phyloP scores from a whole-genome alignment of 2,888 invertebrate species.

The Tortricodes alternella region DNA sequence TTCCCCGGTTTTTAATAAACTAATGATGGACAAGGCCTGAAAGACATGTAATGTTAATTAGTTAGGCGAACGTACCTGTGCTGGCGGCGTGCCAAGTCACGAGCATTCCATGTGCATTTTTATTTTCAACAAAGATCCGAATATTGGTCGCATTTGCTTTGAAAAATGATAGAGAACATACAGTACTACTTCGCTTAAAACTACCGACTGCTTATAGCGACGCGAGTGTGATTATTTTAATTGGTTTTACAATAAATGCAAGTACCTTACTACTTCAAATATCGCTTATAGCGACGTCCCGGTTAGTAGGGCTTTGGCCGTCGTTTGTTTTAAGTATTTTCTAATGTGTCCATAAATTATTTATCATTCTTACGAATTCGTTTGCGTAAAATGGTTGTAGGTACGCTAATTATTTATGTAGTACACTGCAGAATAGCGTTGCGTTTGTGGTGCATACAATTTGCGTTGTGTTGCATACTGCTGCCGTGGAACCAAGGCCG shows the following conservation, averaged over 20 bases:
- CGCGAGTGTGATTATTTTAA: no score
- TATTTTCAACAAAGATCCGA: slow-evolving; percentile 7
- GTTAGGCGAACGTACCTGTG: slow-evolving; percentile 2
- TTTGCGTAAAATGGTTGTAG: slow-evolving; percentile 4
- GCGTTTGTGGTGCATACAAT: slow-evolving; percentile 48
- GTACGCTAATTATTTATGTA: not conserved
- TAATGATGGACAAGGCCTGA: slow-evolving; percentile 6
- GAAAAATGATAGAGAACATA: not conserved
- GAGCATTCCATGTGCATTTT: no score
- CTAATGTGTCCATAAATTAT: slow-evolving; percentile 10
- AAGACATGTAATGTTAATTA: slow-evolving; percentile 13
- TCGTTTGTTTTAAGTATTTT: no score
- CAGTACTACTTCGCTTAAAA: no score
- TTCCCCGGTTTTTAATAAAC: not conserved
- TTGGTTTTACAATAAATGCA: no score
- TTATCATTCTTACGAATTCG: not conserved
- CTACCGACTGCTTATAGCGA: no score
- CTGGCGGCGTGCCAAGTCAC: slow-evolving; percentile 9
- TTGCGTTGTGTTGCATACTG: slow-evolving; percentile 66
- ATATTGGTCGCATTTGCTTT: slow-evolving; percentile 10
- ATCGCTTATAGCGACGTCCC: no score
- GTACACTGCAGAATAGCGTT: slow-evolving; percentile 10
- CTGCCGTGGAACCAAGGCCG: slow-evolving; percentile 73
- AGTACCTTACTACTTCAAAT: no score
- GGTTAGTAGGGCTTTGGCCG: no score